Conservation (phyloP, 1,140 invertebrate species). For the Drosophila santomea region DNA sequence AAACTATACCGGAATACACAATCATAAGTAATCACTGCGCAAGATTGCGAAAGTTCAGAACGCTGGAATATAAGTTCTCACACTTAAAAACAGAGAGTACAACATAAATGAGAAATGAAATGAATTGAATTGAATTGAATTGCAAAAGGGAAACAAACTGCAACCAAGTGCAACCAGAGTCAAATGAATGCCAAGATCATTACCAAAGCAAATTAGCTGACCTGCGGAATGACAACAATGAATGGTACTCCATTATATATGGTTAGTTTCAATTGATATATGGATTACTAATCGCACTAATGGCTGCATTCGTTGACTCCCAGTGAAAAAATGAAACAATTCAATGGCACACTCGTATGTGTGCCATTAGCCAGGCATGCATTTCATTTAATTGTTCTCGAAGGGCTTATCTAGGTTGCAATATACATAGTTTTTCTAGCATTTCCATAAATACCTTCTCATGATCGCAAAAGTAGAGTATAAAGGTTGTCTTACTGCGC, state of each 20-base stretch:
- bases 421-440: background rate
- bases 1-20: background rate
- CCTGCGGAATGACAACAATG: constrained; percentile 18
- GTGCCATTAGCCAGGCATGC: constrained; percentile 29
- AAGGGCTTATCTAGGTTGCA: constrained; percentile 15
- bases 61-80: constrained; percentile 10
- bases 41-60: constrained; percentile 42
- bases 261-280: background rate
- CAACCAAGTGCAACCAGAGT: constrained; percentile 11
- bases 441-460: background rate
- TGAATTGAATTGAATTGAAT: constrained; percentile 17
- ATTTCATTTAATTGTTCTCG: background rate
- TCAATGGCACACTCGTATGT: background rate
- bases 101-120: constrained; percentile 13
- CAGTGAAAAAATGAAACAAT: background rate
- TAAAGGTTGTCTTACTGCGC: background rate
- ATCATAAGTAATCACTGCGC: constrained; percentile 17
- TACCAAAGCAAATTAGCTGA: constrained; percentile 39
- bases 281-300: constrained; percentile 10
- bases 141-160: constrained; percentile 12
- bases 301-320: constrained; percentile 1
- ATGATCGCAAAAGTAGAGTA: background rate
- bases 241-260: constrained; percentile 1
- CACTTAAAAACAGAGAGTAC: constrained; percentile 2
- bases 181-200: constrained; percentile 49